A percentile compares a stretch with the other conserved stretches of the same genome.
Conservation (phyloP, 2,113 vertebrate species). For the Fregetta grallaria region DNA sequence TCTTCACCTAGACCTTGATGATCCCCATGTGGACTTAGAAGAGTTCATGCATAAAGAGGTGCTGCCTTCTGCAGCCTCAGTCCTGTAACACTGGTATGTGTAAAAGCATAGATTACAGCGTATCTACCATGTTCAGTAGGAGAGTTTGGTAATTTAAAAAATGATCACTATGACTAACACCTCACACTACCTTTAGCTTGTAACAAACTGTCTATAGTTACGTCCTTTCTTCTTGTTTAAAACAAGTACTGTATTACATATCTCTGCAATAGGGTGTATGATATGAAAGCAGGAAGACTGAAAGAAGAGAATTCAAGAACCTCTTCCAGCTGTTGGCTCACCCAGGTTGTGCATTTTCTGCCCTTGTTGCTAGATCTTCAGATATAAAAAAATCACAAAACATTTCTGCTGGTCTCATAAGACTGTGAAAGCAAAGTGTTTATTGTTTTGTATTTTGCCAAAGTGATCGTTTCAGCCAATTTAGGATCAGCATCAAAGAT, state of each 20-base stretch:
- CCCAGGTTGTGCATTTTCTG: neutral
- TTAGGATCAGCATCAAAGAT: neutral
- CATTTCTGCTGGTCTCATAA: neutral
- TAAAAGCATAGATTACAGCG: neutral
- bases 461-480: neutral
- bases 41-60: constrained; percentile 84
- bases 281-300: neutral
- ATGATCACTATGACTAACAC: neutral
- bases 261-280: neutral
- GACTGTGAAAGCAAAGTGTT: neutral
- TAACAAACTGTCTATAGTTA: neutral
- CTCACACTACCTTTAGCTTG: neutral
- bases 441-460: neutral
- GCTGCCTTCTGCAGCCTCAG: constrained; percentile 73
- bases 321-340: neutral
- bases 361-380: neutral
- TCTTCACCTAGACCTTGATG: constrained; percentile 86
- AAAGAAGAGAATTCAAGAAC: neutral
- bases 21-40: constrained; percentile 80
- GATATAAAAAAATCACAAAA: neutral
- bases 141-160: neutral
- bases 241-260: neutral
- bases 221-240: neutral
- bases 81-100: constrained; percentile 38
- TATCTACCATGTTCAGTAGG: neutral